Evolutionary conservation across 2,113 vertebrate species (phyloP).

Genomic region (Melanerpes formicivorus): DNA sequence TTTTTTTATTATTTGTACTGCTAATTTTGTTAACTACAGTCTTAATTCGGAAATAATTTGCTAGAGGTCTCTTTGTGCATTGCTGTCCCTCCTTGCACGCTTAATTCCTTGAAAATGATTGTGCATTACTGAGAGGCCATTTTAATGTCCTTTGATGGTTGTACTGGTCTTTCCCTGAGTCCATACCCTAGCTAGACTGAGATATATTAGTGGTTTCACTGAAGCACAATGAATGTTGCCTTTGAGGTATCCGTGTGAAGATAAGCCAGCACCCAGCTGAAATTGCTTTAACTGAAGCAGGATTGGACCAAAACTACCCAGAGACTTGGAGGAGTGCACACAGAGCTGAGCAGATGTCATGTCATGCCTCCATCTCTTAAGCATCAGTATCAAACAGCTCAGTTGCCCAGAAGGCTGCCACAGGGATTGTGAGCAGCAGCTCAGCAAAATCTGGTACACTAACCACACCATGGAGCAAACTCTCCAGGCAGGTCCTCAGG

Average conservation of each 20-base stretch:
- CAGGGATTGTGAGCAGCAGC: not conserved
- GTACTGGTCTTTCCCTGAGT: not conserved
- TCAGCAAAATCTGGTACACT: not conserved
- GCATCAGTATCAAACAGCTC: not conserved
- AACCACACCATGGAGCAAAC: fast-evolving
- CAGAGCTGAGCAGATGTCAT: not conserved
- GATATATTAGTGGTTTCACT: not conserved
- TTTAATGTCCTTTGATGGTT: not conserved
- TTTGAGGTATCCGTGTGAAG: not conserved
- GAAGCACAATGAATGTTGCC: not conserved
- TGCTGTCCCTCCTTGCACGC: not conserved
- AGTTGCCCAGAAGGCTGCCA: not conserved
- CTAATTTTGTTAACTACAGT: conserved; percentile 10
- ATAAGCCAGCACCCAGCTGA: not conserved
- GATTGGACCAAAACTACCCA: fast-evolving
- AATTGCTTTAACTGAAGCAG: not conserved
- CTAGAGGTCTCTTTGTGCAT: not conserved
- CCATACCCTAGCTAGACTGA: not conserved
- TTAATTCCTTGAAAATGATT: not conserved
- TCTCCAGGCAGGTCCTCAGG: not conserved
- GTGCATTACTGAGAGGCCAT: not conserved
- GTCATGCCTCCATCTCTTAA: not conserved
- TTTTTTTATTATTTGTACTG: not conserved
- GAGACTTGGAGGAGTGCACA: not conserved
- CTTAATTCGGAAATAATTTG: conserved; percentile 32